Evolutionary conservation across 2,797 vertebrate species (phyloP).

Genomic region (Atherinosoma microstoma): DNA sequence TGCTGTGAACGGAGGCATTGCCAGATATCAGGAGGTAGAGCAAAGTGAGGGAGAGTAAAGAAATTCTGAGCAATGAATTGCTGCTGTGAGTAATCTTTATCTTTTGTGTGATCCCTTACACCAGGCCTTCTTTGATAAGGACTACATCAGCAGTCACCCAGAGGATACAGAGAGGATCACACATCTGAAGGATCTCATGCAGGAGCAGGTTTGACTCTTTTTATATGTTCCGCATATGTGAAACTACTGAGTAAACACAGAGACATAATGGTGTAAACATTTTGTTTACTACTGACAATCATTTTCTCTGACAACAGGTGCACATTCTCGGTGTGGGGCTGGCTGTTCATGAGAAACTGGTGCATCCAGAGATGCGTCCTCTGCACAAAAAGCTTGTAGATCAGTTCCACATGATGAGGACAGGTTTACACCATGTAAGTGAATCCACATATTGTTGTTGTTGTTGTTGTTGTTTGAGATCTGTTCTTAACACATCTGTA

Average conservation of each 20-base stretch:
- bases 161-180: constrained; percentile 96
- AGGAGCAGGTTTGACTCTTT: constrained; percentile 90
- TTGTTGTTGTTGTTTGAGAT: neutral
- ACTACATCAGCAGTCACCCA: constrained; percentile 95
- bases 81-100: constrained; percentile 12
- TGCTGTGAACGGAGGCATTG: constrained; percentile 96
- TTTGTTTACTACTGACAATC: neutral
- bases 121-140: constrained; percentile 99
- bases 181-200: constrained; percentile 98
- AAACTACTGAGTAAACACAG: neutral
- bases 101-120: constrained; percentile 12
- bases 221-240: neutral
- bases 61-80: neutral
- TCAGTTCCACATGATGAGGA: constrained; percentile 99
- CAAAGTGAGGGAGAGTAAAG: neutral
- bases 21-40: constrained; percentile 96
- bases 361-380: constrained; percentile 98
- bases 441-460: constrained; percentile 2
- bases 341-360: constrained; percentile 97
- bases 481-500: neutral
- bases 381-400: constrained; percentile 98
- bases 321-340: constrained; percentile 95
- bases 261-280: neutral
- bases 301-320: constrained; percentile 81
- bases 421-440: constrained; percentile 96